Evolutionary conservation across 2,888 invertebrate species (phyloP), one percentile per base, ranked within the genome.

Genomic region (Tanytarsus gracilentus): DNA sequence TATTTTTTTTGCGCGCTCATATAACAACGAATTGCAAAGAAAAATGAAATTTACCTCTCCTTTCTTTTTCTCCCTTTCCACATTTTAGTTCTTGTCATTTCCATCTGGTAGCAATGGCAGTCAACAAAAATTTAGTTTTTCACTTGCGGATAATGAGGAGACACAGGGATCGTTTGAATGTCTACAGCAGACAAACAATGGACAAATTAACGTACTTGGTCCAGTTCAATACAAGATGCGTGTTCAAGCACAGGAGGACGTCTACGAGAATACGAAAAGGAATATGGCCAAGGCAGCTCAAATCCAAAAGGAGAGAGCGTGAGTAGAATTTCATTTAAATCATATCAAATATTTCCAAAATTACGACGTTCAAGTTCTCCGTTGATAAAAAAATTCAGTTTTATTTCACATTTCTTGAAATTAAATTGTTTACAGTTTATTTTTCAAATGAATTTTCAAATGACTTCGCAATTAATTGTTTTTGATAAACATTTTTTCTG

Each of bases 191-290:
- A 79, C 77, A 68, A 44, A n/a, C n/a, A 78, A 76, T 67, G 79
- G 71, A 71, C 81, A 83, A 65, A 77, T 92, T 74, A 86, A 88
- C 75, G 84, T 85, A 68, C 82, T 93, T 76, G 96, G 95, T 66
- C 81, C 88, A 66, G 79, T 96, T 76, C 85, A 86, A 68, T 82
- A 86, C 72, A 88, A 89, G 73, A 88, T 96, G 83, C 85, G 91
- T 65, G 87, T 96, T 67, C 89, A 88, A 72, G 96, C 96, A 68
- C 95, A 92, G 70, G 95, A 95, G 71, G 95, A 96, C 79, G 89
- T 93, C 63, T 96, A 95, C 77, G 91, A 91, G 76, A 85, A 87
- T 68, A 96, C 96, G 66, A 83, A 86, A 76, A 85, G 88, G 73
- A 85, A 90, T 69, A 92, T 96, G 89, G 90, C 89, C 69, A 84